Evolutionary conservation across 2,113 vertebrate species (phyloP).

Genomic region (Oncorhynchus kisutch): DNA sequence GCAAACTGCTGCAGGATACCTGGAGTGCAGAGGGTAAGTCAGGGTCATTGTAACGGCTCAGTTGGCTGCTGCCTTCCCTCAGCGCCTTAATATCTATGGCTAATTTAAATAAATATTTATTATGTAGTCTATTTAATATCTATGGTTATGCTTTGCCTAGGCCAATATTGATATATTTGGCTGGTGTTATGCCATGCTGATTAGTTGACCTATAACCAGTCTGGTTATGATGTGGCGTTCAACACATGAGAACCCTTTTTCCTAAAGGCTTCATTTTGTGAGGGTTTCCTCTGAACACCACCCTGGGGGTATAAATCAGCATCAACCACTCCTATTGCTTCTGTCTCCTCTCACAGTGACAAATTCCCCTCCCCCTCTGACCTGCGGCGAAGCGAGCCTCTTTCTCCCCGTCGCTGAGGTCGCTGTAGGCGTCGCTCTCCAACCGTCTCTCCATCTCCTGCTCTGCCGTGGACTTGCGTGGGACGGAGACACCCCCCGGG

Average conservation of each 20-base stretch:
- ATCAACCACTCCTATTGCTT: too few relatives aligned
- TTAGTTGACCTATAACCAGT: not conserved
- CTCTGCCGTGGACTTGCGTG: slow-evolving; percentile 80
- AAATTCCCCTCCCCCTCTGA: slow-evolving; percentile 46
- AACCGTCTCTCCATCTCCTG: slow-evolving; percentile 85
- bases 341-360: too few relatives aligned
- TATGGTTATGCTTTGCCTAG: too few relatives aligned
- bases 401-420: slow-evolving; percentile 96
- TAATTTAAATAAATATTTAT: too few relatives aligned
- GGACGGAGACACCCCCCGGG: slow-evolving; percentile 55
- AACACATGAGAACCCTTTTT: too few relatives aligned
- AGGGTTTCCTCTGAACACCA: too few relatives aligned
- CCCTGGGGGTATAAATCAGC: too few relatives aligned
- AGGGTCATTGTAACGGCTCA: slow-evolving; percentile 8
- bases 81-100: not conserved
- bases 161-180: too few relatives aligned
- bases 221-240: too few relatives aligned
- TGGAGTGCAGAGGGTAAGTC: slow-evolving; percentile 53
- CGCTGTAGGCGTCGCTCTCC: slow-evolving; percentile 93
- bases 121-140: too few relatives aligned
- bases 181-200: not conserved
- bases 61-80: not conserved
- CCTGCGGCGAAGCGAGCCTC: slow-evolving; percentile 96
- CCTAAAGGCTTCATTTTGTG: too few relatives aligned
- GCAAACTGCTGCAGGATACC: slow-evolving; percentile 97